Evolutionary conservation across 2,888 invertebrate species (phyloP), one percentile per base, ranked within the genome.

Genomic region (Acrobasis suavella): DNA sequence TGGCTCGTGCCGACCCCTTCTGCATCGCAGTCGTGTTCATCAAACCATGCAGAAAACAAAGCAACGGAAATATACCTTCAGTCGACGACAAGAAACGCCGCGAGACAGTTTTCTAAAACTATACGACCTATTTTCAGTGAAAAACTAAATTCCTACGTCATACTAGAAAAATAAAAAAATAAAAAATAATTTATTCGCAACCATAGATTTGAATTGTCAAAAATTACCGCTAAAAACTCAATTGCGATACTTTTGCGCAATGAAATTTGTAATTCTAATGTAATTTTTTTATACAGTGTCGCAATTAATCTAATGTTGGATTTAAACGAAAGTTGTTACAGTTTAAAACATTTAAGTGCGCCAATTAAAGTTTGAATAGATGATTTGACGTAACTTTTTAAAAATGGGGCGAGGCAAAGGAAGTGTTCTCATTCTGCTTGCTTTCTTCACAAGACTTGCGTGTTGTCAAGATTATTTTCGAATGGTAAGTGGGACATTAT

Each of bases 21-120:
- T 78, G 76, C 66, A 75, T 66, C 71, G 56, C 65, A 22, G 64
- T 64, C 79, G 85, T 90, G 90, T 67, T 84, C 88, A 90, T 68
- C 89, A 88, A 89, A 89, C 76, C 91, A 78, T 91, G 86, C 68
- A 84, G 72, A 84, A 88, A 88, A 92, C 91, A 92, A 91, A 86
- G 87, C 88, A 78, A 79, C 85, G 87, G 88, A 87, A 82, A 86
- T 81, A 84, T 83, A 82, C 81, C 82, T 83, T 77, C 90, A 91
- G 91, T 91, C 85, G 78, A 77, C 83, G 83, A 87, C 89, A 89
- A 90, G 91, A 89, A 87, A 86, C 73, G 72, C 76, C 69, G 68
- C 77, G 77, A 82, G 82, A 85, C 84, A 87, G 87, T 85, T 86
- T 85, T 81, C 81, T 80, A 81, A 77, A 60, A 59, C 51, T 32